Percentiles rank a stretch among this genome's conserved stretches.
phyloP scores from a whole-genome alignment of 2,113 vertebrate genomes.

The Scomber scombrus region DNA sequence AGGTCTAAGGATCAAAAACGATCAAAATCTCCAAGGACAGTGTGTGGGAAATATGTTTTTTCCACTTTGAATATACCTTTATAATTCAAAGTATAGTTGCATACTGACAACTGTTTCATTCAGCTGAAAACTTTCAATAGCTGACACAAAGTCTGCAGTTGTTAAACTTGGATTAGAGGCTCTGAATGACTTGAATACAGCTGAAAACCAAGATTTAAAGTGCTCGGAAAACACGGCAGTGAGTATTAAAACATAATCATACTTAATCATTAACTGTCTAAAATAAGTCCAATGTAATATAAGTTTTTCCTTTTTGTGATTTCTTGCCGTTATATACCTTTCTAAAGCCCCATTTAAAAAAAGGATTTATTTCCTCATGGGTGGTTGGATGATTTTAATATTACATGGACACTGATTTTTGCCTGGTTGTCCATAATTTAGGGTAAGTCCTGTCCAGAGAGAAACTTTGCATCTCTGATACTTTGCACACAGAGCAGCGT shows the following conservation, averaged over 20 bases:
- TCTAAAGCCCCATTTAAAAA: constrained; percentile 2
- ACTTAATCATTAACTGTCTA: constrained; percentile 29
- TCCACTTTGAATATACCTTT: background rate
- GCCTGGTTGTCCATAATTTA: constrained; percentile 29
- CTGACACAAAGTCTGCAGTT: background rate
- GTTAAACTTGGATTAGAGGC: constrained; percentile 27
- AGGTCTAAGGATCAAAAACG: no score
- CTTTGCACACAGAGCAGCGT: background rate
- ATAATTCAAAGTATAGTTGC: background rate
- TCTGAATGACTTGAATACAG: constrained; percentile 9
- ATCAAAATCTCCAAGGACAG: no score
- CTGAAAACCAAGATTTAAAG: constrained; percentile 12
- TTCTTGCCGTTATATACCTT: constrained; percentile 2
- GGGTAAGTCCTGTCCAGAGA: constrained; percentile 8
- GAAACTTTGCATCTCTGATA: constrained; percentile 23
- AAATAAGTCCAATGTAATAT: constrained; percentile 16
- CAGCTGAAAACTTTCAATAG: constrained; percentile 22
- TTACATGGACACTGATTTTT: constrained; percentile 43
- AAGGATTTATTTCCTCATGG: constrained; percentile 25
- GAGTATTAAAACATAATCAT: constrained; percentile 33
- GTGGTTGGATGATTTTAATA: constrained; percentile 30
- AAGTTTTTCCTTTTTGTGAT: constrained; percentile 5
- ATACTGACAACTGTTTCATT: background rate
- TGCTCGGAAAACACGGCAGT: background rate
- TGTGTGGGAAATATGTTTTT: no score